These are phyloP conservation scores for Hylaeus anthracinus DNA, from an alignment of 1,140 invertebrate genomes.

Conservation along the genomic window DNA sequence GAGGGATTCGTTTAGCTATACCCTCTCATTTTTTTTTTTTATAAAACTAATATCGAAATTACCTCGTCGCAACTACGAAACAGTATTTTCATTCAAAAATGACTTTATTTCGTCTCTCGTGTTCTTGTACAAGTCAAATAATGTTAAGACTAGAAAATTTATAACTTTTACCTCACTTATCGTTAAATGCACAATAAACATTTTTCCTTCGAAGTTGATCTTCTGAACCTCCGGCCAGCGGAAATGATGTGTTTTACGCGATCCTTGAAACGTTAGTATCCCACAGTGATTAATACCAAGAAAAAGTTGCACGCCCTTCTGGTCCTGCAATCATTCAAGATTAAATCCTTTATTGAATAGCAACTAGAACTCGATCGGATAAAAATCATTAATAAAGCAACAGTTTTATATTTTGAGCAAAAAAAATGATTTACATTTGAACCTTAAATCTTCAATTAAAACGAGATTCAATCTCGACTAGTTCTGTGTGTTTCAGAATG, in stretches of 20 bases:
- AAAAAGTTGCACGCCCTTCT: slow-evolving; percentile 93
- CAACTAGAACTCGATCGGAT: neutral
- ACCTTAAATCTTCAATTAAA: too few species aligned
- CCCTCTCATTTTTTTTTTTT: too few species aligned
- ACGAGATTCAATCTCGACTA: too few species aligned
- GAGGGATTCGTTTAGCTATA: too few species aligned
- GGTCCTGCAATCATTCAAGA: slow-evolving; percentile 85
- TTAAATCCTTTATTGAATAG: neutral
- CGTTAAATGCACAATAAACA: slow-evolving; percentile 97
- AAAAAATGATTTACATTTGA: too few species aligned
- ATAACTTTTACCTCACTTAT: slow-evolving; percentile 83
- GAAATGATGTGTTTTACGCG: slow-evolving; percentile 95
- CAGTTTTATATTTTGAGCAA: neutral
- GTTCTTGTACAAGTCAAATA: neutral
- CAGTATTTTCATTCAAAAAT: too few species aligned
- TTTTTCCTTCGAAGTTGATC: slow-evolving; percentile 98
- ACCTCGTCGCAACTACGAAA: neutral
- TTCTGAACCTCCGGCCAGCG: slow-evolving; percentile 97
- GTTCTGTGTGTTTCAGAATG: too few species aligned
- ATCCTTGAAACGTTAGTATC: slow-evolving; percentile 96
- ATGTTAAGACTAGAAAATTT: neutral
- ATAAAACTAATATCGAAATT: too few species aligned
- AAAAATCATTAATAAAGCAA: neutral
- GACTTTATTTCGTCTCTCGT: neutral
- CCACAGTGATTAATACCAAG: slow-evolving; percentile 97